Evolutionary conservation across 2,797 vertebrate species (phyloP).

Genomic region (Falco peregrinus): DNA sequence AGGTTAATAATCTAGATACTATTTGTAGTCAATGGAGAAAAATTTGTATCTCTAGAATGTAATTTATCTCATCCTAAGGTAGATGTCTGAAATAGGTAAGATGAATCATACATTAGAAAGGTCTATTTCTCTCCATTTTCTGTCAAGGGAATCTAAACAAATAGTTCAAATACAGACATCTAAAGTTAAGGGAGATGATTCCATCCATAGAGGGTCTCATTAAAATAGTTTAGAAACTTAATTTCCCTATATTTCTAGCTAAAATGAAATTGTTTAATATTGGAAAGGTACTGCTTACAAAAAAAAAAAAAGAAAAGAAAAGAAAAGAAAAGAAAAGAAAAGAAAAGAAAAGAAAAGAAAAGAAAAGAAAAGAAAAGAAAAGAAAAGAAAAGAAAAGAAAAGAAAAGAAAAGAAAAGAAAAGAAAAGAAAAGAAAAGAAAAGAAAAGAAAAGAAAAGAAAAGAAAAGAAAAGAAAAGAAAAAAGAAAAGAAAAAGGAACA

Average conservation of each 20-base stretch:
- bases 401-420: too few relatives aligned
- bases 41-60: not conserved
- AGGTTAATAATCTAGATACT: not conserved
- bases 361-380: too few relatives aligned
- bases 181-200: not conserved
- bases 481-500: fast-evolving
- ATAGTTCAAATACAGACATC: not conserved
- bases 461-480: not conserved
- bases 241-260: not conserved
- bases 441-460: too few relatives aligned
- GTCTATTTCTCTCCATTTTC: not conserved
- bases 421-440: too few relatives aligned
- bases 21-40: not conserved
- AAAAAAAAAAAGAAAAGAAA: too few relatives aligned
- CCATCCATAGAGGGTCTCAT: not conserved
- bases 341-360: too few relatives aligned
- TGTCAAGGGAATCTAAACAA: not conserved
- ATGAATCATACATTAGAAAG: not conserved
- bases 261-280: not conserved
- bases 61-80: not conserved
- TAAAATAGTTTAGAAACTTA: not conserved
- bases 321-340: too few relatives aligned
- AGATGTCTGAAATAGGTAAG: not conserved
- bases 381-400: too few relatives aligned
- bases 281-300: not conserved